A percentile compares a stretch with the other conserved stretches of the same genome.
These are phyloP conservation scores for Siniperca undulata DNA, from an alignment of 2,797 vertebrate species.

Conservation along the genomic window DNA sequence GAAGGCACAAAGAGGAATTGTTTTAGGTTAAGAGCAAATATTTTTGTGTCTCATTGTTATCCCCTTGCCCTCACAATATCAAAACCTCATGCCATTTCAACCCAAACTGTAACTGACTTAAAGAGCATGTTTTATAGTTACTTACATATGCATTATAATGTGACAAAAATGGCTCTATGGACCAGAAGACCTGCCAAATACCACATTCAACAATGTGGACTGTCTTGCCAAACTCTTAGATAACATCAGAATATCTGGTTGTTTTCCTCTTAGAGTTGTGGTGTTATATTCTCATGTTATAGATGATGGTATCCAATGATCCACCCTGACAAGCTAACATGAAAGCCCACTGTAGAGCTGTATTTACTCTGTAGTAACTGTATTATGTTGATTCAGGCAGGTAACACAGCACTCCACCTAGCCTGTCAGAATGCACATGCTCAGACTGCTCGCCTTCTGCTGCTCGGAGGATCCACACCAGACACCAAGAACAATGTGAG, in stretches of 20 bases:
- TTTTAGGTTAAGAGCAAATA: too few relatives aligned
- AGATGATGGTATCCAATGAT: not conserved
- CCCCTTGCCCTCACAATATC: not conserved
- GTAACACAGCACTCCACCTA: slow-evolving; percentile 93
- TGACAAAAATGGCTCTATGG: not conserved
- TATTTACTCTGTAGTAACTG: not conserved
- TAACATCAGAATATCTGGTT: not conserved
- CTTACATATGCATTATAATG: too few relatives aligned
- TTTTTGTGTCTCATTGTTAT: too few relatives aligned
- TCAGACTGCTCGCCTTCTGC: slow-evolving; percentile 88
- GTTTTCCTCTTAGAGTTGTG: not conserved
- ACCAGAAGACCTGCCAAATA: not conserved
- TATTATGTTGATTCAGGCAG: slow-evolving; percentile 80
- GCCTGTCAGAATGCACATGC: slow-evolving; percentile 93
- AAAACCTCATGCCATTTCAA: not conserved
- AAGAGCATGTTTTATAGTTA: not conserved
- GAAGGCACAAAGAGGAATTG: not conserved
- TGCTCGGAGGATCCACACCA: slow-evolving; percentile 89
- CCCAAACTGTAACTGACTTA: not conserved
- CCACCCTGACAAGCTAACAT: not conserved
- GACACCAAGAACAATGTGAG: slow-evolving; percentile 93
- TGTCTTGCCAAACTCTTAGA: not conserved
- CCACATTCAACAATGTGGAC: not conserved
- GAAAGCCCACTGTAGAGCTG: not conserved
- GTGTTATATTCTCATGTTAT: not conserved